Base-by-base conservation (phyloP, 2,113 vertebrate genomes). In the Oncorhynchus tshawytscha region DNA sequence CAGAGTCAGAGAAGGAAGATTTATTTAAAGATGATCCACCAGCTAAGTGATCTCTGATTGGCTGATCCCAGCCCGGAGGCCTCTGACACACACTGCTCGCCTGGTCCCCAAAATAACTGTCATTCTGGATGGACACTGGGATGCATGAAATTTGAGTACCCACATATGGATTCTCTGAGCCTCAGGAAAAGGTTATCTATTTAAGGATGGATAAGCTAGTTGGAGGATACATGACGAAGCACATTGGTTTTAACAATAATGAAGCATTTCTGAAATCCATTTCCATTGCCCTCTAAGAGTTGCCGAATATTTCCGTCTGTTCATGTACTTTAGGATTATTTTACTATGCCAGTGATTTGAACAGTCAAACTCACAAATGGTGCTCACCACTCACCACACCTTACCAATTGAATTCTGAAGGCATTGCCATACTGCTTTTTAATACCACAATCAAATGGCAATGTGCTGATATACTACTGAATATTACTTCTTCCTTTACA, bases 321-420 rank as follows among this genome's bases (percentile, higher is more conserved):
- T 34, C 34, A 34, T 34, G 20, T 59, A 59, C 16, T 3, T 16
- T 15, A 8, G 34, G 34, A 34, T 34, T 34, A 34, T 34, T 34
- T 34, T 34, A 15, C 12, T 54, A 54, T 54, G 51, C 51, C 51
- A 54, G 51, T 54, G 51, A 6, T 2, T 12, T 18, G 51, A 54
- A 54, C 51, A 54, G 51, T 54, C 51, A 15, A 18, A 75, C 67
- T 72, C 5, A 60, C 57, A 60, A 20, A 6, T 15, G 5, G 64
- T 5, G 1, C 11, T 7, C 27, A 2, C 45, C 31, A 22, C 49
- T 65, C 48, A 15, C 16, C 11, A 59, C 62, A 71, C 75, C 70
- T 29, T 34, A 66, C 66, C 62, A 71, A 80, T 73, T 39, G 48
- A 69, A 67, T 39, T 49, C 15, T 39, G n/a, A 57, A 1, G 54